Percentiles rank a stretch among this genome's conserved stretches.
phyloP scores from a whole-genome alignment of 1,140 invertebrate species.

The Ips nitidus region DNA sequence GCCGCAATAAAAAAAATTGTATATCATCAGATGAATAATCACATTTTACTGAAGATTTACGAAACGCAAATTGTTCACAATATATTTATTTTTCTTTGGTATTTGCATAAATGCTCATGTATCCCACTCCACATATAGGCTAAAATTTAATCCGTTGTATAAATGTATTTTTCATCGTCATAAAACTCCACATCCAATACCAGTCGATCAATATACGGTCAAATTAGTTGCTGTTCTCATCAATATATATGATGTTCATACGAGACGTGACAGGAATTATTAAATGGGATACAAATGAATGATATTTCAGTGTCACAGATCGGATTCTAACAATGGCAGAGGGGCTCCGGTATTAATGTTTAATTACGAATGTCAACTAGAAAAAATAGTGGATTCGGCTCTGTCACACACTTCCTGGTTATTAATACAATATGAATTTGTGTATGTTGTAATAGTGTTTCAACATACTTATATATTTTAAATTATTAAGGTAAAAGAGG shows the following conservation, averaged over 20 bases:
- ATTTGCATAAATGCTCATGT: slow-evolving; percentile 15
- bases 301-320: slow-evolving; percentile 13
- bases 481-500: too few relatives aligned
- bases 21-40: too few relatives aligned
- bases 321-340: slow-evolving; percentile 9
- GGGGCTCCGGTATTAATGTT: neutral
- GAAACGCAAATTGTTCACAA: too few relatives aligned
- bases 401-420: too few relatives aligned
- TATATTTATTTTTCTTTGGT: too few relatives aligned
- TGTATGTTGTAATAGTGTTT: too few relatives aligned
- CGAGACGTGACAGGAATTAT: slow-evolving; percentile 20
- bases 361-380: neutral
- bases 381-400: neutral
- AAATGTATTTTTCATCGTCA: slow-evolving; percentile 23
- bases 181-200: slow-evolving; percentile 19
- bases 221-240: slow-evolving; percentile 23
- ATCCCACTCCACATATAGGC: slow-evolving; percentile 11
- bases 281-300: slow-evolving; percentile 18
- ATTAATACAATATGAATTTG: too few relatives aligned
- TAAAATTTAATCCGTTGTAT: slow-evolving; percentile 18
- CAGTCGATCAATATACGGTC: slow-evolving; percentile 18
- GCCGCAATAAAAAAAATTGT: too few relatives aligned
- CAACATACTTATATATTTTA: too few relatives aligned
- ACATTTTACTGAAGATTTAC: too few relatives aligned
- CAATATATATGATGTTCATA: slow-evolving; percentile 20